Conservation (phyloP, 2,888 invertebrate genomes). For the Fissipunctia ypsillon region DNA sequence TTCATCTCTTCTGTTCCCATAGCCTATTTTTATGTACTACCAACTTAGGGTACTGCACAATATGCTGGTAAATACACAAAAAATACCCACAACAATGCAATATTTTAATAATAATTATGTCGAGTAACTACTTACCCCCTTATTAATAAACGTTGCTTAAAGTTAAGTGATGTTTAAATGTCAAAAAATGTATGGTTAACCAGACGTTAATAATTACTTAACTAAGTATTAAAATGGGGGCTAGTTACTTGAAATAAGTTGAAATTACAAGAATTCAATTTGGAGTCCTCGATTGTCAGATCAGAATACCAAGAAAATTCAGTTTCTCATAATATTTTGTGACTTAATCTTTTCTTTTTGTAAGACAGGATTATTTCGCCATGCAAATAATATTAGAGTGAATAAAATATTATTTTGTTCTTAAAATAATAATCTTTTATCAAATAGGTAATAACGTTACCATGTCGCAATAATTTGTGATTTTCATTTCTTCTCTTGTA, state of each 20-base stretch:
- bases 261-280: conserved; percentile 37
- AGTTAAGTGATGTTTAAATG: no score
- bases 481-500: conserved; percentile 11
- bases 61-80: no score
- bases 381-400: conserved; percentile 25
- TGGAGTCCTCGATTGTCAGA: conserved; percentile 24
- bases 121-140: no score
- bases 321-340: conserved; percentile 21
- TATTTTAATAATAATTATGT: no score
- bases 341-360: conserved; percentile 30
- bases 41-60: no score
- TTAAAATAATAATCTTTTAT: conserved; percentile 26
- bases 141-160: no score
- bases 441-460: conserved; percentile 7
- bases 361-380: conserved; percentile 27
- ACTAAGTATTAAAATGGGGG: no score
- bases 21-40: no score
- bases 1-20: no score
- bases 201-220: no score
- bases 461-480: not conserved
- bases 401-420: conserved; percentile 24
- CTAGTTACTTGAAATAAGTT: not conserved
- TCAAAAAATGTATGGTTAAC: no score
- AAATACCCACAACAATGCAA: no score
- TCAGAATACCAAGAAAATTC: conserved; percentile 30